These are phyloP conservation scores for Tapera naevia DNA, from an alignment of 2,797 vertebrate species.

Conservation along the genomic window DNA sequence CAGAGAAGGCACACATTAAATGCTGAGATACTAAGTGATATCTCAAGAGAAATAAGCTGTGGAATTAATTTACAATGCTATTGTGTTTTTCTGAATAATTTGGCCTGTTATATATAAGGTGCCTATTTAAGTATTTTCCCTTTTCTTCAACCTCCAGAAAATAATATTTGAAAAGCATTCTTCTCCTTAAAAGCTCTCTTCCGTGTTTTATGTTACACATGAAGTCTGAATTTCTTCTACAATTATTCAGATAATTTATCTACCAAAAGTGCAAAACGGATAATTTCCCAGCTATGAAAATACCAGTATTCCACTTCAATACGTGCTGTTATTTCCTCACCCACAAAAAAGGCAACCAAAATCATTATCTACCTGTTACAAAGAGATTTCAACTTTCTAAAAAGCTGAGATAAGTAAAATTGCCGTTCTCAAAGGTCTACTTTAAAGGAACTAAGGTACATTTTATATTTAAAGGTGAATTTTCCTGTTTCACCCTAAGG, in stretches of 20 bases:
- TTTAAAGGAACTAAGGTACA: constrained; percentile 35
- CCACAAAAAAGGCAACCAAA: constrained; percentile 9
- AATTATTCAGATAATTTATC: constrained; percentile 52
- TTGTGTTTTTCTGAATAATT: constrained; percentile 16
- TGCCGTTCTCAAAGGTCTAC: constrained; percentile 35
- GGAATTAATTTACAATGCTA: constrained; percentile 16
- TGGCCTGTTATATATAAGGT: background rate
- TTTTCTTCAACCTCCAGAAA: constrained; percentile 18
- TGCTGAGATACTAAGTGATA: background rate
- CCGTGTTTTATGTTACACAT: background rate
- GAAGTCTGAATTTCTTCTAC: background rate
- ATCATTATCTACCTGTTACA: constrained; percentile 40
- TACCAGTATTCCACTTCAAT: background rate
- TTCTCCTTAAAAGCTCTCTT: constrained; percentile 29
- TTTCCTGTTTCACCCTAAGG: constrained; percentile 41
- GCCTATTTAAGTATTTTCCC: constrained; percentile 17
- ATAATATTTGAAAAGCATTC: constrained; percentile 51
- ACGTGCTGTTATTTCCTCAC: background rate
- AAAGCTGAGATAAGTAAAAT: constrained; percentile 62
- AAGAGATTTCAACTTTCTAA: constrained; percentile 52
- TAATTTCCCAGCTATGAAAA: constrained; percentile 46
- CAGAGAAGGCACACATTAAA: background rate
- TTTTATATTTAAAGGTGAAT: constrained; percentile 60
- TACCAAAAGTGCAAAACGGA: background rate
- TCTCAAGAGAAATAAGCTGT: background rate